These are phyloP conservation scores for Drosophila hamatofila DNA, from an alignment of 2,888 invertebrate species.

Conservation along the genomic window DNA sequence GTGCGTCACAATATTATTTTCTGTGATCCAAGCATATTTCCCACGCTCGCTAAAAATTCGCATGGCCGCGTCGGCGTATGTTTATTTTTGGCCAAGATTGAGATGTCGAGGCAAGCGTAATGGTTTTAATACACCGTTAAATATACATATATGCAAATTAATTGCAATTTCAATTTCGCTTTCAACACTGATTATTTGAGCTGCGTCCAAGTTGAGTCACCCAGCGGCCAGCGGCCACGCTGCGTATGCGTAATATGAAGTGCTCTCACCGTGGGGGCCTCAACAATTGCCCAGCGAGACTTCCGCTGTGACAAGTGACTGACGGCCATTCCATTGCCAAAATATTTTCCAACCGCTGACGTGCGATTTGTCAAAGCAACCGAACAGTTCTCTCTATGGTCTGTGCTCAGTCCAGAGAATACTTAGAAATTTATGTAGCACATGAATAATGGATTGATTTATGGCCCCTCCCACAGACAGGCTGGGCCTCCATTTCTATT, in stretches of 20 bases:
- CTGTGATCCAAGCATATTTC: conserved; percentile 53
- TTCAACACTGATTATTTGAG: conserved; percentile 25
- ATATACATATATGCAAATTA: conserved; percentile 26
- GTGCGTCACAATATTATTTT: conserved; percentile 62
- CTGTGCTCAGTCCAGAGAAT: conserved; percentile 35
- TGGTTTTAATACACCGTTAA: conserved; percentile 30
- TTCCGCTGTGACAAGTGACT: conserved; percentile 63
- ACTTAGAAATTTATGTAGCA: conserved; percentile 17
- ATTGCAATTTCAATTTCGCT: conserved; percentile 57
- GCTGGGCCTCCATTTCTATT: conserved; percentile 27
- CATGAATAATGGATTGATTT: conserved; percentile 63
- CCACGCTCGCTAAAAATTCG: conserved; percentile 66
- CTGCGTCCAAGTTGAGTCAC: conserved; percentile 45
- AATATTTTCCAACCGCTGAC: conserved; percentile 47
- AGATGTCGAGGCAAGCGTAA: conserved; percentile 35
- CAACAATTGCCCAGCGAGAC: conserved; percentile 36
- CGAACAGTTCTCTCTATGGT: conserved; percentile 21
- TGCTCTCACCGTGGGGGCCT: conserved; percentile 39
- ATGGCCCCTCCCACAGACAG: conserved; percentile 49
- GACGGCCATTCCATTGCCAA: conserved; percentile 59
- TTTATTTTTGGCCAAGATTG: conserved; percentile 50
- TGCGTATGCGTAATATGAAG: conserved; percentile 67
- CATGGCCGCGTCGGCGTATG: conserved; percentile 14
- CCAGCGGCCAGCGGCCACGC: conserved; percentile 61
- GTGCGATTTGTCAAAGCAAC: conserved; percentile 67